Evolutionary conservation across 2,888 invertebrate species (phyloP).

Genomic region (Alviniconcha strummeri): DNA sequence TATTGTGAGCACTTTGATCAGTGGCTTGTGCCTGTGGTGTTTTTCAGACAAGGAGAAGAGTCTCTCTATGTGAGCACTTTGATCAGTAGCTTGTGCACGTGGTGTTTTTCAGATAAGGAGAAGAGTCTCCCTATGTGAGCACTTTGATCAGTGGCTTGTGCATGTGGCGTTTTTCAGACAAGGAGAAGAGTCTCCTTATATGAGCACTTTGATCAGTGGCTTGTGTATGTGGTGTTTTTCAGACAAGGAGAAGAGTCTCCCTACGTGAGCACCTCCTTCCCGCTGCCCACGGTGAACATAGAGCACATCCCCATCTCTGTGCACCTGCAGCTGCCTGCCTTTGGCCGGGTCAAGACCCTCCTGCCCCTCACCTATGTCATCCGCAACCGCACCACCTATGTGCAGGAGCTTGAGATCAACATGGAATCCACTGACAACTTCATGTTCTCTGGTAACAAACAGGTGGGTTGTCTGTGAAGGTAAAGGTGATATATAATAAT

Average conservation of each 20-base stretch:
- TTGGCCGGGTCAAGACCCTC: slow-evolving; percentile 80
- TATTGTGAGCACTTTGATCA: too few relatives aligned
- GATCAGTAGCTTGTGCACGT: background rate
- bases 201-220: slow-evolving; percentile 40
- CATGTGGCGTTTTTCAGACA: background rate
- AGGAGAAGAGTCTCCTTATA: background rate
- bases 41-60: slow-evolving; percentile 11
- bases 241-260: slow-evolving; percentile 52
- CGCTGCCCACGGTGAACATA: slow-evolving; percentile 69
- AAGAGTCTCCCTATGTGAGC: slow-evolving; percentile 44
- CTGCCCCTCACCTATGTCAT: slow-evolving; percentile 77
- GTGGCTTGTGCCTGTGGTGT: too few relatives aligned
- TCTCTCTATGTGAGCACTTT: slow-evolving; percentile 40
- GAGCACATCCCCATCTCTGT: slow-evolving; percentile 72
- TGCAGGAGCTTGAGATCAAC: slow-evolving; percentile 83
- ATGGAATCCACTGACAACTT: slow-evolving; percentile 92
- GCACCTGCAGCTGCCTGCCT: slow-evolving; percentile 78
- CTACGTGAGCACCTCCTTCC: slow-evolving; percentile 63
- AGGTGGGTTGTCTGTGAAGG: slow-evolving; percentile 76
- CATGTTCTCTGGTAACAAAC: slow-evolving; percentile 96
- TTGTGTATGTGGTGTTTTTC: background rate
- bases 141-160: too few relatives aligned
- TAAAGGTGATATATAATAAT: background rate
- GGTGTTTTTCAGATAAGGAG: slow-evolving; percentile 28
- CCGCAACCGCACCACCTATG: slow-evolving; percentile 82